Evolutionary conservation across 2,888 invertebrate genomes (phyloP), one percentile per base, ranked within the genome.

Genomic region (Eristalis intricaria): DNA sequence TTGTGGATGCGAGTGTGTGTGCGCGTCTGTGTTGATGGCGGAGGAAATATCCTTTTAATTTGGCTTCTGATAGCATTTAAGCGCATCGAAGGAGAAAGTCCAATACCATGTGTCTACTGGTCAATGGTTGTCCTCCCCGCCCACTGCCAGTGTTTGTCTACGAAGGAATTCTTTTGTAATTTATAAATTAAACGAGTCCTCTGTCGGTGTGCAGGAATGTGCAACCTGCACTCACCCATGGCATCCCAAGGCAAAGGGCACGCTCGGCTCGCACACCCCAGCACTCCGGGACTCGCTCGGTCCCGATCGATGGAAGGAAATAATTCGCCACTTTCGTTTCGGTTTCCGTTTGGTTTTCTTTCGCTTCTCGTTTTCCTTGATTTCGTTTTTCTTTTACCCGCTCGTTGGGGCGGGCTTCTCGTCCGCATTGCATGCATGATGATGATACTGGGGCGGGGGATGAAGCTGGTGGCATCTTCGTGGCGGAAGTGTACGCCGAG

Each of bases 321-420:
- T 78, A 83, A 83, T 86, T 86, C 70, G 74, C 83, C 78, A 86
- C 85, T 85, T 82, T 82, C 82, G 70, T 83, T 83, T 78, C 43
- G 70, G 83, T 78, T 83, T 86, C 82, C 78, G 78, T 61, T 78
- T 78, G 78, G 78, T 64, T 85, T 81, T 65, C 43, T 82, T 68
- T 61, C 35, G 69, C 29, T 56, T 65, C 5, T 15, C 56, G 15
- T 15, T 29, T 2, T 7, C 26, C 29, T 40, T 43, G 38, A n/a
- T 38, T 61, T 43, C 23, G 15, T 10, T 13, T 80, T 60, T 26
- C 29, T 35, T 76, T 81, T 68, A 26, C 13, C 2, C 15, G 15
- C 43, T n/a, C 15, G 15, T 1, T 15, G 15, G 5, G n/a, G n/a
- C n/a, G n/a, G 23, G 75, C 75, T 75, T 84, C 63, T 63, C 71